Percentiles rank a stretch among this genome's conserved stretches.
These are phyloP conservation scores for Drosophila pallidifrons DNA, from an alignment of 1,140 invertebrate genomes.

Conservation along the genomic window DNA sequence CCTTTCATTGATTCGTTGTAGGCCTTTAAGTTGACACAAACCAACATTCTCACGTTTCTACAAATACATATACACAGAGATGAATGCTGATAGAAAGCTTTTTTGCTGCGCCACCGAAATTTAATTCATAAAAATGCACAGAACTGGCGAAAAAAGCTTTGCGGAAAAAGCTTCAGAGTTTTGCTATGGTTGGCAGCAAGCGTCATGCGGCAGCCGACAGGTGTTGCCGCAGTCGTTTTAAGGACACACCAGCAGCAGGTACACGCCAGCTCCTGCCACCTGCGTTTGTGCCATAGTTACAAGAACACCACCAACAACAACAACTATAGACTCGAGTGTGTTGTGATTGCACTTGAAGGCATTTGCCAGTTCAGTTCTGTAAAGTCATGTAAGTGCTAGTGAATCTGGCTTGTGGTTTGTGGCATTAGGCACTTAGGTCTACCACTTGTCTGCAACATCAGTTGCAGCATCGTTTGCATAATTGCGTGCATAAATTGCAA, in stretches of 20 bases:
- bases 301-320: background rate
- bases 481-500: slow-evolving; percentile 6
- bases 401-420: slow-evolving; percentile 3
- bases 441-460: slow-evolving; percentile 6
- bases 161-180: slow-evolving; percentile 38
- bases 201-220: slow-evolving; percentile 62
- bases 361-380: background rate
- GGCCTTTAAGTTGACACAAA: slow-evolving; percentile 20
- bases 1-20: slow-evolving; percentile 61
- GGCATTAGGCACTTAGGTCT: slow-evolving; percentile 1
- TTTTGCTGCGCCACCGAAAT: slow-evolving; percentile 42
- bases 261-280: slow-evolving; percentile 30
- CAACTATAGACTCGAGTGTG: slow-evolving; percentile 2
- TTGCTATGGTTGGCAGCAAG: slow-evolving; percentile 23
- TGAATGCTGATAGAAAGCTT: slow-evolving; percentile 43
- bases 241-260: slow-evolving; percentile 73
- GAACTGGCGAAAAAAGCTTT: slow-evolving; percentile 55
- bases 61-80: background rate
- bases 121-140: slow-evolving; percentile 76
- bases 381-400: slow-evolving; percentile 15
- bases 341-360: slow-evolving; percentile 15
- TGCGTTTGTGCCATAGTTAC: background rate
- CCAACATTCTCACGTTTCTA: slow-evolving; percentile 1
- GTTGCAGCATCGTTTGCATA: slow-evolving; percentile 2
- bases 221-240: slow-evolving; percentile 73